A percentile compares a stretch with the other conserved stretches of the same genome.
Evolutionary conservation across 2,888 invertebrate species (phyloP).

Genomic region (Acrobasis repandana): DNA sequence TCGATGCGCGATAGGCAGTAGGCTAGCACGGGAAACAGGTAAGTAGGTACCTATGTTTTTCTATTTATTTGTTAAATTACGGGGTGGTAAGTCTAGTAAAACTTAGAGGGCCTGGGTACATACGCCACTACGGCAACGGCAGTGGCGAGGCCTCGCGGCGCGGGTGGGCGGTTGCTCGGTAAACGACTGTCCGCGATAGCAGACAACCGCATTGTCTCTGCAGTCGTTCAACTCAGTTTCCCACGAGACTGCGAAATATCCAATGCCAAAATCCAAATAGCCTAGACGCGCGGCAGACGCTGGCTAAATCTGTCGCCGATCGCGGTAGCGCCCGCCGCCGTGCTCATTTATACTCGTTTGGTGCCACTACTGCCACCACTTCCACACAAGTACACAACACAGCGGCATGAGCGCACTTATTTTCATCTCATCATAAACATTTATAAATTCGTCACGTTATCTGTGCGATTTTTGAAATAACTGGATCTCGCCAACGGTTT

Average conservation of each 20-base stretch:
- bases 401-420: slow-evolving; percentile 8
- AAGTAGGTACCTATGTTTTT: too few species aligned
- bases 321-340: slow-evolving; percentile 63
- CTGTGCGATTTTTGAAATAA: neutral
- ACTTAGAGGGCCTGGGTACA: too few species aligned
- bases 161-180: slow-evolving; percentile 61
- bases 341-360: slow-evolving; percentile 47
- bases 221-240: slow-evolving; percentile 83
- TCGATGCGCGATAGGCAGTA: too few species aligned
- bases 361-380: too few species aligned
- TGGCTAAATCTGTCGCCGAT: slow-evolving; percentile 75
- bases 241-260: slow-evolving; percentile 77
- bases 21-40: too few species aligned
- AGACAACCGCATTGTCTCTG: slow-evolving; percentile 76
- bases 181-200: slow-evolving; percentile 66
- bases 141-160: slow-evolving; percentile 36
- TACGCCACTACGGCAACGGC: slow-evolving; percentile 32
- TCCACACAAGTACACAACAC: too few species aligned
- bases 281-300: slow-evolving; percentile 80
- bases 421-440: neutral
- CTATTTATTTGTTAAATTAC: too few species aligned
- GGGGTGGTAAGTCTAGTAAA: too few species aligned
- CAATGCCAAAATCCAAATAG: slow-evolving; percentile 79
- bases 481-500: neutral
- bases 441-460: slow-evolving; percentile 10